A percentile compares a stretch with the other conserved stretches of the same genome.
Evolutionary conservation across 2,888 invertebrate genomes (phyloP).

Genomic region (Leptinotarsa peninsularis): DNA sequence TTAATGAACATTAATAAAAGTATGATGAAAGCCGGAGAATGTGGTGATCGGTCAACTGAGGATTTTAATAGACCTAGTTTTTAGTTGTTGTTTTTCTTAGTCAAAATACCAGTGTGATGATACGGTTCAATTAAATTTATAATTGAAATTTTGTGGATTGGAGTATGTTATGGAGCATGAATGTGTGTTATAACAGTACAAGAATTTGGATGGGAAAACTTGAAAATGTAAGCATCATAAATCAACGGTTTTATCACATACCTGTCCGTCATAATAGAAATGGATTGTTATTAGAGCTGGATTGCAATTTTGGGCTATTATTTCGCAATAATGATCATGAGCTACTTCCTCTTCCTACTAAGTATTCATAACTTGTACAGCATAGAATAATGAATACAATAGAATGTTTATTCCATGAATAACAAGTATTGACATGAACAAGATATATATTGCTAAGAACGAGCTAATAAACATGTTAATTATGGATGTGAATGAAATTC

Average conservation of each 20-base stretch:
- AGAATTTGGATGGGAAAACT: background rate
- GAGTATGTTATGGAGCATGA: background rate
- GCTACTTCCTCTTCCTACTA: background rate
- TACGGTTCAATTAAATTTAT: conserved; percentile 18
- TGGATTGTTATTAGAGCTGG: background rate
- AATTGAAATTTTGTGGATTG: conserved; percentile 18
- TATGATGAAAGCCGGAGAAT: conserved; percentile 12
- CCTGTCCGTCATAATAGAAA: conserved; percentile 13
- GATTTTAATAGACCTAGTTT: conserved; percentile 24
- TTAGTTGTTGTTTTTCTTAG: background rate
- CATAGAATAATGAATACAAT: background rate
- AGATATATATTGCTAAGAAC: too few relatives aligned
- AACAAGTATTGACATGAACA: too few relatives aligned
- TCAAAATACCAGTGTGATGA: conserved; percentile 13
- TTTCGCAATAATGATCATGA: background rate
- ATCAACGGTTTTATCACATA: conserved; percentile 7
- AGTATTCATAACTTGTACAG: background rate
- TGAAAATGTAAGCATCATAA: conserved; percentile 10
- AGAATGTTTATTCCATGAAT: too few relatives aligned
- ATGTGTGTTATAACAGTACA: conserved; percentile 16
- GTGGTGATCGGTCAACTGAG: conserved; percentile 20
- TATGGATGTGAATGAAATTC: too few relatives aligned
- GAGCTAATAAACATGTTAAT: too few relatives aligned
- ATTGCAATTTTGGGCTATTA: conserved; percentile 8
- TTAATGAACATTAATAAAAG: conserved; percentile 7